Evolutionary conservation across 2,113 vertebrate species (phyloP), one percentile per base, ranked within the genome.

Genomic region (Oxyura jamaicensis): DNA sequence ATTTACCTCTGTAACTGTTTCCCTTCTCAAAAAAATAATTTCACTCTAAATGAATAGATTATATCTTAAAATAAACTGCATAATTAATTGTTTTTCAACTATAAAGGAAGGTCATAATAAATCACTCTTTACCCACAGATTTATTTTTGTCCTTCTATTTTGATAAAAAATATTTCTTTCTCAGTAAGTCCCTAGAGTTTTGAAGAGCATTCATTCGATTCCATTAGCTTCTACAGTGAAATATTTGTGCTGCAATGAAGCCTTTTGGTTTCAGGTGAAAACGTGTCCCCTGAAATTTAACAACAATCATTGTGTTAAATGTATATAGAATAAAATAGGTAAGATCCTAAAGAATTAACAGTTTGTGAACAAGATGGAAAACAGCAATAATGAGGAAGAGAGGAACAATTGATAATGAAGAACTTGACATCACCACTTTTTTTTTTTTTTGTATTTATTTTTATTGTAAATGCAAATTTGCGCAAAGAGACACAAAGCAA

Each of bases 1-100:
- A 4, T 56, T 86, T 42, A 52, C 8, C 5, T 48, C 36, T 91
- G 15, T 42, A 85, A 60, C 5, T 6, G 52, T 55, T 0, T 0
- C 3, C 42, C 35, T 63, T 82, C 52, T 89, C 22, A 82, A 60
- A 69, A 56, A 59, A 83, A 79, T 10, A 62, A 5, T 42, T 76
- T 29, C 11, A 29, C 8, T 21, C 26, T 52, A 87, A 92, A 56
- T 48, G 7, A 78, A 78, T 52, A 14, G 14, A 63, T 39, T 67
- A 59, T 5, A 68, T 59, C 33, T 75, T 28, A 73, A 93, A 94
- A 84, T 1, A 94, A 85, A n/a, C n/a, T 55, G 1, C 8, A 82
- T 56, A 18, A 60, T 5, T 66, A 63, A 39, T 31, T 82, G 1
- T 58, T 86, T 89, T 52, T 9, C 19, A 88, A 53, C 8, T 76